Percentiles rank a stretch among this genome's conserved stretches.
These are phyloP conservation scores for Rotaria socialis DNA, from an alignment of 2,888 invertebrate genomes.

Conservation along the genomic window DNA sequence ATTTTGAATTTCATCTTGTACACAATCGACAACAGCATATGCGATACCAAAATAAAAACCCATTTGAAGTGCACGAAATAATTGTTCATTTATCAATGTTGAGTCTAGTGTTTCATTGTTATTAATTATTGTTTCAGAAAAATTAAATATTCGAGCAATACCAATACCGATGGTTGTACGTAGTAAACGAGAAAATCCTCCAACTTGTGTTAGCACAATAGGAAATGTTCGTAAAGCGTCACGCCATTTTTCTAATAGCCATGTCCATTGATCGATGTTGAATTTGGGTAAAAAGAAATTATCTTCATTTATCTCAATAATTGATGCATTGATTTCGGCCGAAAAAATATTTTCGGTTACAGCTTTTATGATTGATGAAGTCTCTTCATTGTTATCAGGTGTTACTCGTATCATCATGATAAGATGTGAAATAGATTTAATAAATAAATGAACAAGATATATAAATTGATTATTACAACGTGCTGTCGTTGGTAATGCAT, in stretches of 20 bases:
- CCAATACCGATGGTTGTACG: constrained; percentile 21
- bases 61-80: constrained; percentile 18
- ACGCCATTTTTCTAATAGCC: constrained; percentile 12
- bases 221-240: constrained; percentile 8
- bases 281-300: neutral
- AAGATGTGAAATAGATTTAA: neutral
- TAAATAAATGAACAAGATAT: constrained; percentile 11
- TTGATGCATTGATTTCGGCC: neutral
- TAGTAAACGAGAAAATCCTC: neutral
- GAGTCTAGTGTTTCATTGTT: neutral
- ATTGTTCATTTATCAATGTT: neutral
- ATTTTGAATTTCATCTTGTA: constrained; percentile 20
- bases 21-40: neutral
- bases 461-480: neutral
- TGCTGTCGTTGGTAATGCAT: neutral
- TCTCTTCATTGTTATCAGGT: neutral
- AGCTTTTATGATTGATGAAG: neutral
- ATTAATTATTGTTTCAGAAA: neutral
- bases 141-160: neutral
- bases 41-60: constrained; percentile 27
- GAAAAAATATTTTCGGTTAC: neutral
- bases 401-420: no score
- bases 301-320: neutral
- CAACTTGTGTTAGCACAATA: neutral
- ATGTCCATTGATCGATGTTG: constrained; percentile 33